These are phyloP conservation scores for Hymenopus coronatus DNA, from an alignment of 2,888 invertebrate species.

Conservation along the genomic window DNA sequence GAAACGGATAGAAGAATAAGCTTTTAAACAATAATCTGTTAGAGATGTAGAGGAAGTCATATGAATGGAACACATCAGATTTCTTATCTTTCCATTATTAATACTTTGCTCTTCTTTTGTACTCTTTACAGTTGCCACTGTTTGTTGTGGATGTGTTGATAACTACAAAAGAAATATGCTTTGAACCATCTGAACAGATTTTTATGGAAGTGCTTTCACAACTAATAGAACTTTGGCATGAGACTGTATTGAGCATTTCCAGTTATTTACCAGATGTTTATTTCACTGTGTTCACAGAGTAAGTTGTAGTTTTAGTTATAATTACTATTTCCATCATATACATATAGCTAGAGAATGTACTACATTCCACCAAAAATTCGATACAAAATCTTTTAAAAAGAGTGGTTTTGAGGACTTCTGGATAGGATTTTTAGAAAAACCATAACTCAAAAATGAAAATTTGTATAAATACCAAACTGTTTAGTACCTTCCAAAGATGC, in stretches of 20 bases:
- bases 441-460: too few species aligned
- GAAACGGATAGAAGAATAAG: too few species aligned
- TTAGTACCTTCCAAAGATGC: too few species aligned
- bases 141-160: constrained; percentile 59
- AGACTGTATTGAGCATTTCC: constrained; percentile 64
- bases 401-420: too few species aligned
- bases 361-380: too few species aligned
- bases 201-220: constrained; percentile 58
- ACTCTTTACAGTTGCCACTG: constrained; percentile 57
- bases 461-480: too few species aligned
- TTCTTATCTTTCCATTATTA: neutral
- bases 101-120: neutral
- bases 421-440: too few species aligned
- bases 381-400: too few species aligned
- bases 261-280: constrained; percentile 68
- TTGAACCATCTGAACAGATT: constrained; percentile 63
- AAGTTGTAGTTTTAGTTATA: constrained; percentile 34
- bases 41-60: too few species aligned
- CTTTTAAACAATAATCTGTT: too few species aligned
- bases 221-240: constrained; percentile 63
- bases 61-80: too few species aligned
- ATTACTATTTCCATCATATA: neutral
- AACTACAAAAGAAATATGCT: constrained; percentile 43
- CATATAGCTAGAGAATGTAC: too few species aligned
- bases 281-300: constrained; percentile 73